phyloP scores from a whole-genome alignment of 2,797 vertebrate species.

The Podarcis siculus region DNA sequence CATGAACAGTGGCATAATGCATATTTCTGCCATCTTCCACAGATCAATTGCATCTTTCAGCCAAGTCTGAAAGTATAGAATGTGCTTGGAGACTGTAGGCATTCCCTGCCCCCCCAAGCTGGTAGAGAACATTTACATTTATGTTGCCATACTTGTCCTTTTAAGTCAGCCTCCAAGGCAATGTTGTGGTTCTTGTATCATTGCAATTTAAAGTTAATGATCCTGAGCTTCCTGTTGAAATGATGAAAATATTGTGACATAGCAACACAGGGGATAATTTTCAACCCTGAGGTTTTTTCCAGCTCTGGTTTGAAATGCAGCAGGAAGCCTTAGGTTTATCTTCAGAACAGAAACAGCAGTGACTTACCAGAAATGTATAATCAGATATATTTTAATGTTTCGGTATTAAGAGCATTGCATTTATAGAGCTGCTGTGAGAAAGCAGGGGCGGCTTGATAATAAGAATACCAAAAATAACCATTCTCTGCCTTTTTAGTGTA shows the following conservation, averaged over 20 bases:
- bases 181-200: constrained; percentile 48
- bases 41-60: background rate
- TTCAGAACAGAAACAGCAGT: constrained; percentile 11
- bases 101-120: constrained; percentile 39
- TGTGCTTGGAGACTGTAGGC: constrained; percentile 48
- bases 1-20: background rate
- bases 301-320: constrained; percentile 33
- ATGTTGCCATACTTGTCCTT: constrained; percentile 60
- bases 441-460: background rate
- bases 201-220: constrained; percentile 56
- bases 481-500: background rate
- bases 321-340: constrained; percentile 40
- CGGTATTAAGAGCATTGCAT: background rate
- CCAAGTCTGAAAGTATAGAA: constrained; percentile 21
- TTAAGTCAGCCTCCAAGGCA: constrained; percentile 52
- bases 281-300: constrained; percentile 33
- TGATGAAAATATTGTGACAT: constrained; percentile 55
- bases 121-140: constrained; percentile 57
- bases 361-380: constrained; percentile 20
- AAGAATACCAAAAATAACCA: background rate
- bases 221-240: constrained; percentile 61
- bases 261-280: constrained; percentile 33
- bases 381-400: constrained; percentile 15
- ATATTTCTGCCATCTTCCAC: background rate
- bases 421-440: background rate